A percentile compares a stretch with the other conserved stretches of the same genome.
Evolutionary conservation across 2,797 vertebrate species (phyloP).

Genomic region (Leptoclinus maculatus): DNA sequence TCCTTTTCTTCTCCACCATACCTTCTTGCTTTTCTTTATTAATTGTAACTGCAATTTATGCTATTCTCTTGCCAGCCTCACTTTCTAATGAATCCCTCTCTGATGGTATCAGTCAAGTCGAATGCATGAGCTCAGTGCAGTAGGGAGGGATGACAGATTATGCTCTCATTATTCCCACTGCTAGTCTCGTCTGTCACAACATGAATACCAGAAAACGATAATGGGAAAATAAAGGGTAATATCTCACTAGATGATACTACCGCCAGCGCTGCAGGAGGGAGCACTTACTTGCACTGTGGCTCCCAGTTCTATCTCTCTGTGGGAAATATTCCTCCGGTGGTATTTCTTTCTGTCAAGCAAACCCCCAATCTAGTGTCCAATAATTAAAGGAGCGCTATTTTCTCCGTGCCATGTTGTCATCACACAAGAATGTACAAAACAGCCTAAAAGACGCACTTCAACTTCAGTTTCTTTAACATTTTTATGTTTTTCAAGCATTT

Average conservation of each 20-base stretch:
- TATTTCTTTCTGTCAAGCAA: slow-evolving; percentile 52
- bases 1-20: too few species aligned
- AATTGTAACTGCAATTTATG: slow-evolving; percentile 9
- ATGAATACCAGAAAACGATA: slow-evolving; percentile 45
- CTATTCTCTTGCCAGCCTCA: background rate
- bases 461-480: slow-evolving; percentile 35
- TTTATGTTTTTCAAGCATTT: slow-evolving; percentile 27
- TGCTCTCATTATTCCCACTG: slow-evolving; percentile 32
- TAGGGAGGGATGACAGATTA: slow-evolving; percentile 33
- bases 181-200: slow-evolving; percentile 27
- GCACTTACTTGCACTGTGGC: slow-evolving; percentile 25
- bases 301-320: slow-evolving; percentile 44
- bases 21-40: slow-evolving; percentile 11
- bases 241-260: slow-evolving; percentile 22
- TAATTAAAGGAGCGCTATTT: slow-evolving; percentile 62
- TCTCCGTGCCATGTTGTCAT: slow-evolving; percentile 50
- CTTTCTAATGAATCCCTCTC: slow-evolving; percentile 1
- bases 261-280: slow-evolving; percentile 38
- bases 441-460: slow-evolving; percentile 43
- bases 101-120: slow-evolving; percentile 34
- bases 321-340: slow-evolving; percentile 47
- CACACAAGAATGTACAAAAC: slow-evolving; percentile 53
- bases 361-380: slow-evolving; percentile 44
- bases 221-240: slow-evolving; percentile 31
- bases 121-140: slow-evolving; percentile 32